Conservation (phyloP, 2,888 invertebrate species). For the Rhimphoctona megacephalus region DNA sequence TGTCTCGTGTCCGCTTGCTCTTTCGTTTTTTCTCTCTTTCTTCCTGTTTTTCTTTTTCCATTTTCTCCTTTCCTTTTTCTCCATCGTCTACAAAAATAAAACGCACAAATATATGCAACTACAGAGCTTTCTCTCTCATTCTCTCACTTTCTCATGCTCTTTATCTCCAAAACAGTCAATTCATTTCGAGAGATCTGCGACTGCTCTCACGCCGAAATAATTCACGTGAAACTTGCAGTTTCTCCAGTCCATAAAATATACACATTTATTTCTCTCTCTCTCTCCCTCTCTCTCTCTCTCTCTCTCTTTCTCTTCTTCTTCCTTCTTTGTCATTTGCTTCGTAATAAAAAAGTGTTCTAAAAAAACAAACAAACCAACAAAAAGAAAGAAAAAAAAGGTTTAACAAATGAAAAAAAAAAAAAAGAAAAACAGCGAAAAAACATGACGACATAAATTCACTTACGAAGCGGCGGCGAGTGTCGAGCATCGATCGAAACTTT, state of each 20-base stretch:
- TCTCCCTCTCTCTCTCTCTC: neutral
- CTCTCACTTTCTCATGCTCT: neutral
- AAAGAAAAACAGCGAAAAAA: constrained; percentile 28
- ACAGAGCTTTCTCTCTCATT: constrained; percentile 13
- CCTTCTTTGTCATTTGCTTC: constrained; percentile 1
- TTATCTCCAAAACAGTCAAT: constrained; percentile 38
- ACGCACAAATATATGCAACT: constrained; percentile 43
- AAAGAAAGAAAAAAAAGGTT: neutral
- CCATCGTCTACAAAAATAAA: constrained; percentile 48
- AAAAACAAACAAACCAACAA: constrained; percentile 1
- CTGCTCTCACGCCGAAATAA: neutral
- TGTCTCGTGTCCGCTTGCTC: constrained; percentile 31
- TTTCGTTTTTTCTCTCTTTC: neutral
- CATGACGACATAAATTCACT: constrained; percentile 44
- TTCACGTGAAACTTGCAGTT: constrained; percentile 42
- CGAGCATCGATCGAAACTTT: constrained; percentile 53
- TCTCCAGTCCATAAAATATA: constrained; percentile 44
- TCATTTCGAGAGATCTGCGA: constrained; percentile 34
- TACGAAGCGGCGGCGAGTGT: constrained; percentile 62
- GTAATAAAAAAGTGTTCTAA: neutral
- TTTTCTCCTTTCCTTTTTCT: constrained; percentile 9
- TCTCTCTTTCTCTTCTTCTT: neutral
- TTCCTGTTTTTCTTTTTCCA: neutral
- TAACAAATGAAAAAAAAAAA: constrained; percentile 10
- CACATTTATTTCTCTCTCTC: constrained; percentile 24